phyloP scores from a whole-genome alignment of 1,140 invertebrate species.

The Platyura marginata region DNA sequence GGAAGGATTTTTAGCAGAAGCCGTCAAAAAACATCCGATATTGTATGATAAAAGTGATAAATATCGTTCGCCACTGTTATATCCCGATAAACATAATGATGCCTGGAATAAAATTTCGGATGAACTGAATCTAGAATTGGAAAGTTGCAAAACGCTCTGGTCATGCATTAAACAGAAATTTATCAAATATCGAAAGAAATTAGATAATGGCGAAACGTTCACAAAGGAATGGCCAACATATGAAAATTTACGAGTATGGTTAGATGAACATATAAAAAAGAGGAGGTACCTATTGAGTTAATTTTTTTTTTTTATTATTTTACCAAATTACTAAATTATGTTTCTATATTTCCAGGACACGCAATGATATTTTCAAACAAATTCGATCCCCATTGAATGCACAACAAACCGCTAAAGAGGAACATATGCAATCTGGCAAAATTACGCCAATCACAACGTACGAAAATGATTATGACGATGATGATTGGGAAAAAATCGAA shows the following conservation, averaged over 20 bases:
- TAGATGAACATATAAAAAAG: neutral
- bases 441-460: neutral
- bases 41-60: neutral
- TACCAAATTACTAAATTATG: too few species aligned
- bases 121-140: slow-evolving; percentile 1
- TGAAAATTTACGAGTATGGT: neutral
- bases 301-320: too few species aligned
- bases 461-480: too few species aligned
- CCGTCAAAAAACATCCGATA: neutral
- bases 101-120: slow-evolving; percentile 1
- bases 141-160: neutral
- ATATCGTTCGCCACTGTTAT: too few species aligned
- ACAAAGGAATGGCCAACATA: neutral
- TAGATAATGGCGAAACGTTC: neutral
- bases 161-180: slow-evolving; percentile 1
- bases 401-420: too few species aligned
- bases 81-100: neutral
- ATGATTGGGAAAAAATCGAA: too few species aligned
- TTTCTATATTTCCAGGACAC: too few species aligned
- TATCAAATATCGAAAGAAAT: neutral
- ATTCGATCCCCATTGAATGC: neutral
- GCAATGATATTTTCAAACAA: neutral
- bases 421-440: neutral
- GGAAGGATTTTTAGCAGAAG: neutral
- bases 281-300: too few species aligned